Conservation (phyloP, 2,888 invertebrate genomes). For the Choristoneura rosaceana region DNA sequence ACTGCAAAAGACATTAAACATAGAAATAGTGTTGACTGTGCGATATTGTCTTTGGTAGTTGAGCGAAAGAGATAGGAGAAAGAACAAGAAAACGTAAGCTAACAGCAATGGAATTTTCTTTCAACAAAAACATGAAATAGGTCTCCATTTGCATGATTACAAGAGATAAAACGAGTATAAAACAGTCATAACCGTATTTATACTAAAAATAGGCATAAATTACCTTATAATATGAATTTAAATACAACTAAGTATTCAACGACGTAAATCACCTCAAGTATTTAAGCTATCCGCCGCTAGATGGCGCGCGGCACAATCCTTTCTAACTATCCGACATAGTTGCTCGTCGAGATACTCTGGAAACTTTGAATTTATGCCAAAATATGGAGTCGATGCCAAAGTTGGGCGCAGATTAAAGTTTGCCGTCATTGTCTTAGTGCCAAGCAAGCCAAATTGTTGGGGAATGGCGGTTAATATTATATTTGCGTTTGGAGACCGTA, state of each 20-base stretch:
- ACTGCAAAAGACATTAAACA: not conserved
- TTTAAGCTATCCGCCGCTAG: slow-evolving; percentile 49
- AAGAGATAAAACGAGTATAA: not conserved
- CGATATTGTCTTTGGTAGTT: too few species aligned
- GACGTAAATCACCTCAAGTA: slow-evolving; percentile 31
- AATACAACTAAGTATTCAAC: slow-evolving; percentile 13
- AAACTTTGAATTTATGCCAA: slow-evolving; percentile 54
- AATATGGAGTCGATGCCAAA: slow-evolving; percentile 46
- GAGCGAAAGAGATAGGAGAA: too few species aligned
- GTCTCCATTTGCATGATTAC: too few species aligned
- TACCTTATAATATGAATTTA: not conserved
- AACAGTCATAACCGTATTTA: too few species aligned
- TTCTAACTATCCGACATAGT: slow-evolving; percentile 42
- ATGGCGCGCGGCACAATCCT: slow-evolving; percentile 48
- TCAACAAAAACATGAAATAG: too few species aligned
- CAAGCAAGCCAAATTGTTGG: slow-evolving; percentile 11
- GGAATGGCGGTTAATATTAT: not conserved
- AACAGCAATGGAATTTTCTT: too few species aligned
- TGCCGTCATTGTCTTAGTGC: slow-evolving; percentile 44
- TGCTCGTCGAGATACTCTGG: slow-evolving; percentile 40
- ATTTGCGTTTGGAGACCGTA: not conserved
- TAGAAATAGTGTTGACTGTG: not conserved
- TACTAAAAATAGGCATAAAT: too few species aligned
- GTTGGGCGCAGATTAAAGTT: slow-evolving; percentile 51
- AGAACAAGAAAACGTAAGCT: too few species aligned